Evolutionary conservation across 2,113 vertebrate genomes (phyloP).

Genomic region (Lagopus muta): DNA sequence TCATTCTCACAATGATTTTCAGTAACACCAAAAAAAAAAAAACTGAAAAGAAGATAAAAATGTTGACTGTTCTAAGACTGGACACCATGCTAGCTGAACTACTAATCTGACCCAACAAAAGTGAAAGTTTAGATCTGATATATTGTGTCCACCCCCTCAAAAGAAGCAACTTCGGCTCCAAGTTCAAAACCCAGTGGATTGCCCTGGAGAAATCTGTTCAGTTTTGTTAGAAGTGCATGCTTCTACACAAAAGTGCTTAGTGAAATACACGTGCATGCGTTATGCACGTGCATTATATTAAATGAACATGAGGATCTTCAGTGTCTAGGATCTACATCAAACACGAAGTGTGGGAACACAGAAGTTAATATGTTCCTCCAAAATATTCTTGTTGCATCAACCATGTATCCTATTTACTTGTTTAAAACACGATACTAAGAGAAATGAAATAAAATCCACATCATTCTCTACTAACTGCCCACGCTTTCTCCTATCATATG

Average conservation of each 20-base stretch:
- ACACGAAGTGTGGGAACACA: neutral
- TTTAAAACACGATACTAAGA: neutral
- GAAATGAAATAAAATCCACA: neutral
- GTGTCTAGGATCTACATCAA: neutral
- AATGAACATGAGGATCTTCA: neutral
- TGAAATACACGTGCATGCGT: neutral
- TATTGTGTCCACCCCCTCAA: neutral
- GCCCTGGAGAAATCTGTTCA: neutral
- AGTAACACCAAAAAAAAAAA: constrained; percentile 16
- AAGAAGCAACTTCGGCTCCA: neutral
- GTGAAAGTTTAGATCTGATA: neutral
- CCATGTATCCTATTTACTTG: neutral
- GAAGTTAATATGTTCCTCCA: neutral
- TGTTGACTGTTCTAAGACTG: neutral
- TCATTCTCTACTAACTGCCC: neutral
- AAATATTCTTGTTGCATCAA: neutral
- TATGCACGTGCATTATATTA: too few species aligned
- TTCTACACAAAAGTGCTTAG: neutral
- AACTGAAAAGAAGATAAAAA: constrained; percentile 7
- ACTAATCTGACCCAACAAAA: constrained; percentile 4
- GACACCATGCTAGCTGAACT: neutral
- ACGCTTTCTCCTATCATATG: neutral
- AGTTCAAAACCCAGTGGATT: neutral
- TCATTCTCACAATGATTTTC: neutral
- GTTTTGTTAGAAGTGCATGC: neutral